Evolutionary conservation across 1,140 invertebrate species (phyloP).

Genomic region (Theocolax elegans): DNA sequence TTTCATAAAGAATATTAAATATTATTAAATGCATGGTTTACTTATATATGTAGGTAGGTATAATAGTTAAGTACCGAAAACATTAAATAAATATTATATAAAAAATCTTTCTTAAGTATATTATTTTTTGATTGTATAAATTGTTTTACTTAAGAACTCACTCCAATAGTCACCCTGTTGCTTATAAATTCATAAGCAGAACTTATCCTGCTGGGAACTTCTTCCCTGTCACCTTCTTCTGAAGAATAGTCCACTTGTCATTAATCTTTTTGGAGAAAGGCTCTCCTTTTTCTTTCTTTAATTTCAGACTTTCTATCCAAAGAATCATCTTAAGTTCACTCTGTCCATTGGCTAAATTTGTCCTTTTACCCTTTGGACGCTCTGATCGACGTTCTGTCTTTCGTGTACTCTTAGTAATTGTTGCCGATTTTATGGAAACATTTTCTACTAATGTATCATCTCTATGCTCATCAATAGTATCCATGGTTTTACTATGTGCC

Average conservation of each 20-base stretch:
- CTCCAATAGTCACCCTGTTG: conserved; percentile 66
- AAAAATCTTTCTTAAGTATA: too few species aligned
- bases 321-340: conserved; percentile 48
- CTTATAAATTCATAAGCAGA: conserved; percentile 63
- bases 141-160: conserved; percentile 52
- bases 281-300: conserved; percentile 48
- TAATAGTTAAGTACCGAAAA: too few species aligned
- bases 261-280: conserved; percentile 44
- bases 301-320: conserved; percentile 37
- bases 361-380: conserved; percentile 57
- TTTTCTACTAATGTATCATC: conserved; percentile 43
- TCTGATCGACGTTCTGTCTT: conserved; percentile 58
- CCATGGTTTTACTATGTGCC: conserved; percentile 52
- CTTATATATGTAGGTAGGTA: too few species aligned
- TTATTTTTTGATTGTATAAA: too few species aligned
- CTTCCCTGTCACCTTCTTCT: conserved; percentile 60
- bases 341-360: conserved; percentile 57
- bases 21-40: too few species aligned
- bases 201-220: conserved; percentile 49
- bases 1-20: too few species aligned
- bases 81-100: too few species aligned
- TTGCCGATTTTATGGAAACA: conserved; percentile 40
- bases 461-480: conserved; percentile 49
- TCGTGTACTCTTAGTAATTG: conserved; percentile 31
- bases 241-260: conserved; percentile 64